Percentiles rank a stretch among this genome's conserved stretches.
These are phyloP conservation scores for Sthenelais limicola DNA, from an alignment of 2,888 invertebrate species.

Conservation along the genomic window DNA sequence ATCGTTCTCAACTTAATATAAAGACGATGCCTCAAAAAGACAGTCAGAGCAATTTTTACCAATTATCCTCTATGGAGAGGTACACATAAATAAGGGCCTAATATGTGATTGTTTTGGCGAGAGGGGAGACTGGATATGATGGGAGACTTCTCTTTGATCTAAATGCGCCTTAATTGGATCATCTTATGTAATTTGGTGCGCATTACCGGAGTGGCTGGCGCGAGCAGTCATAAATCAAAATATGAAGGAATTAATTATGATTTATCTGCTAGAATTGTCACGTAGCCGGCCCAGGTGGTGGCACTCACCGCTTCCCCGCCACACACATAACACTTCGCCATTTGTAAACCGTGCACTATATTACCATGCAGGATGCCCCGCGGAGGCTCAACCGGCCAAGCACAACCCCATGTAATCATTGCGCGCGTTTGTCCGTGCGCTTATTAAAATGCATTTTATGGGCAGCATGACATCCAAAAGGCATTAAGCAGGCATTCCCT, in stretches of 20 bases:
- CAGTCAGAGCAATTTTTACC: constrained; percentile 31
- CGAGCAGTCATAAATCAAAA: constrained; percentile 39
- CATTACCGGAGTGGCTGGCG: background rate
- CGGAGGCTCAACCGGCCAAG: too few relatives aligned
- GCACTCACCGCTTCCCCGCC: background rate
- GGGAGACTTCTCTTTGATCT: constrained; percentile 28
- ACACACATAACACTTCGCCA: background rate
- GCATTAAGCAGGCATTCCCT: too few relatives aligned
- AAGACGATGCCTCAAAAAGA: constrained; percentile 22
- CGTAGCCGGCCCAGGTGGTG: background rate
- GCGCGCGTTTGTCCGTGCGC: too few relatives aligned
- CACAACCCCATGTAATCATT: too few relatives aligned
- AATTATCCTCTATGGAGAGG: constrained; percentile 26
- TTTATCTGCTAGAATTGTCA: background rate
- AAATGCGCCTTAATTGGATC: constrained; percentile 27
- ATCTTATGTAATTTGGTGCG: constrained; percentile 30
- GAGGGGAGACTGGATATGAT: constrained; percentile 18
- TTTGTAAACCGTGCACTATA: too few relatives aligned
- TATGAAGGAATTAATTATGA: constrained; percentile 34
- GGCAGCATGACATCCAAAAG: too few relatives aligned
- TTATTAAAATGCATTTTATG: too few relatives aligned
- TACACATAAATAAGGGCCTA: constrained; percentile 17
- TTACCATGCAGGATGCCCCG: too few relatives aligned
- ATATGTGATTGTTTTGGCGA: constrained; percentile 13
- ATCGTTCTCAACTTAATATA: constrained; percentile 21